Percentiles rank a stretch among this genome's conserved stretches.
These are phyloP conservation scores for Spinus olivaceus DNA, from an alignment of 2,797 vertebrate species.

Conservation along the genomic window DNA sequence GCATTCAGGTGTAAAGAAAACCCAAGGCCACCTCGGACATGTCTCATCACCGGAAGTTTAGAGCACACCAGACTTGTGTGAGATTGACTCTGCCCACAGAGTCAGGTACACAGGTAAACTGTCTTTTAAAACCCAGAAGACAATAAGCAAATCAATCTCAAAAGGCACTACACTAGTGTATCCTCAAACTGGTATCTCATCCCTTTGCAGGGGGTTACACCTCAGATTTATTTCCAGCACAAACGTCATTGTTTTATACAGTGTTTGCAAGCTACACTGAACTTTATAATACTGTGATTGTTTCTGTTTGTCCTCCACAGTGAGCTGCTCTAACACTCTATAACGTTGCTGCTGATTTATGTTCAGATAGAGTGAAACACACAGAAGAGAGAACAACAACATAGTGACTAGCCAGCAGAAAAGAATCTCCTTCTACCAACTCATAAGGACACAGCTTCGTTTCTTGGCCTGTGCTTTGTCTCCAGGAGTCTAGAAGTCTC, in stretches of 20 bases:
- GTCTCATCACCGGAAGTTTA: background rate
- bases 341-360: background rate
- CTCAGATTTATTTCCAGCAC: background rate
- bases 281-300: background rate
- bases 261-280: background rate
- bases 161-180: background rate
- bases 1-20: background rate
- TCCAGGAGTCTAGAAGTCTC: constrained; percentile 10
- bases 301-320: background rate
- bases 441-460: background rate
- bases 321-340: background rate
- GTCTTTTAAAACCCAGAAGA: background rate
- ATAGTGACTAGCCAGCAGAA: background rate
- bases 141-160: background rate
- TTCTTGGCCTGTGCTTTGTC: background rate
- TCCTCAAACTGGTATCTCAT: background rate
- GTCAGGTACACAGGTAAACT: background rate
- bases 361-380: background rate
- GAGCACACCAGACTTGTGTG: background rate
- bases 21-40: background rate
- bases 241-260: background rate
- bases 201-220: background rate
- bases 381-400: background rate
- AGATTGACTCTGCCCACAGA: background rate
- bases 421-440: background rate